These are phyloP conservation scores for Aphelinus certus DNA, from an alignment of 1,140 invertebrate species.

Conservation along the genomic window DNA sequence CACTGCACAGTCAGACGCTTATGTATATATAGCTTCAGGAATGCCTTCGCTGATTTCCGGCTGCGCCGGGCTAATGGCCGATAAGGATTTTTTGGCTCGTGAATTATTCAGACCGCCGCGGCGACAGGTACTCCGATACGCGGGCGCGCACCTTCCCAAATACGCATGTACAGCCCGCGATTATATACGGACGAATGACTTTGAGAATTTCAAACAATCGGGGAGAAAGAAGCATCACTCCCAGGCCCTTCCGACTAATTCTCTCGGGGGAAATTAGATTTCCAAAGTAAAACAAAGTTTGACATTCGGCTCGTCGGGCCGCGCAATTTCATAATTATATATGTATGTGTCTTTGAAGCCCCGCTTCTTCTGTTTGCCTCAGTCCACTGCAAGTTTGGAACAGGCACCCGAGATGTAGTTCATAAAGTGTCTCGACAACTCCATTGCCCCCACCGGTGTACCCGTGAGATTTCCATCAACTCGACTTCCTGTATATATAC, in stretches of 20 bases:
- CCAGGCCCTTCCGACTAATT: too few species aligned
- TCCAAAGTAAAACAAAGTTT: conserved; percentile 28
- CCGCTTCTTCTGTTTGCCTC: conserved; percentile 16
- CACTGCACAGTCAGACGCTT: too few species aligned
- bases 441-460: background rate
- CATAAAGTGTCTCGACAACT: conserved; percentile 5
- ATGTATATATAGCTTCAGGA: too few species aligned
- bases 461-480: too few species aligned
- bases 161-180: too few species aligned
- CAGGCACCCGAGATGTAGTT: background rate
- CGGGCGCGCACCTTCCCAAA: background rate
- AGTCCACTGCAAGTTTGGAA: conserved; percentile 5
- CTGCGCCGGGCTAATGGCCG: too few species aligned
- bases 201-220: conserved; percentile 11
- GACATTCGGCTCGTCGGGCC: conserved; percentile 14
- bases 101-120: background rate
- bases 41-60: too few species aligned
- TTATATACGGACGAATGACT: background rate
- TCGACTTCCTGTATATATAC: too few species aligned
- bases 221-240: background rate
- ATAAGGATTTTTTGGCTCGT: too few species aligned
- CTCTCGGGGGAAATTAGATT: conserved; percentile 17
- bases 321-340: conserved; percentile 25
- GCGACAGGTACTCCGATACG: background rate
- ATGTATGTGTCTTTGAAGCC: conserved; percentile 21